A percentile compares a stretch with the other conserved stretches of the same genome.
These are phyloP conservation scores for Caenorhabditis tropicalis DNA, from an alignment of 1,140 invertebrate genomes.

Conservation along the genomic window DNA sequence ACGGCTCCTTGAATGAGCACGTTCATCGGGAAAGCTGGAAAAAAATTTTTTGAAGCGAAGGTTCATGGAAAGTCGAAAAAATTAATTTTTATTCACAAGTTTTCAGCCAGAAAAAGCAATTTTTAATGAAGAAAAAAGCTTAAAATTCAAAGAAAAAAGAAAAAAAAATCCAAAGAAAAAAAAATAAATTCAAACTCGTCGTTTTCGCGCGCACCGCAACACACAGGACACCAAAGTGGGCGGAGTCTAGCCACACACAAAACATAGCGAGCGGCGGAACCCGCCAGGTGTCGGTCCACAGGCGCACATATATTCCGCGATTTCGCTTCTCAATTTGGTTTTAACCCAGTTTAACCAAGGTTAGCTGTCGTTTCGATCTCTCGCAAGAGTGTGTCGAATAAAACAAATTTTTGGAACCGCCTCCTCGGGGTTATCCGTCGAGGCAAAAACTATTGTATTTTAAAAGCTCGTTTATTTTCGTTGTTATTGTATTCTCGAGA, in stretches of 20 bases:
- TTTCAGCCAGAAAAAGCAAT: no score
- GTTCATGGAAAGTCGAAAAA: no score
- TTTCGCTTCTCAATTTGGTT: not conserved
- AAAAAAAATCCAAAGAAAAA: no score
- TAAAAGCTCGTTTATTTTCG: no score
- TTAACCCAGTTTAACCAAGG: not conserved
- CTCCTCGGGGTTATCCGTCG: not conserved
- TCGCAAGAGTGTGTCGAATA: not conserved
- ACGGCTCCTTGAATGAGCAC: slow-evolving; percentile 46
- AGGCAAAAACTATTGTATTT: no score
- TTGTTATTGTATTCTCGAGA: no score
- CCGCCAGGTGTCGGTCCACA: not conserved
- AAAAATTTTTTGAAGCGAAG: no score
- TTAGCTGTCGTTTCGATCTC: not conserved
- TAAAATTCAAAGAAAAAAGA: no score
- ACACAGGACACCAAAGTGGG: not conserved
- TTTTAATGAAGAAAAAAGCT: no score
- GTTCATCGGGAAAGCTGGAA: slow-evolving; percentile 29
- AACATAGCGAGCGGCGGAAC: not conserved
- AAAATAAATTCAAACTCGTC: no score
- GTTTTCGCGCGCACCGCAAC: no score
- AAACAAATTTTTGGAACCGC: not conserved
- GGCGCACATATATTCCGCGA: not conserved
- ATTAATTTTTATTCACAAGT: no score
- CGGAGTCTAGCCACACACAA: not conserved